Base-by-base conservation (phyloP, 2,113 vertebrate genomes). In the Gila orcuttii region DNA sequence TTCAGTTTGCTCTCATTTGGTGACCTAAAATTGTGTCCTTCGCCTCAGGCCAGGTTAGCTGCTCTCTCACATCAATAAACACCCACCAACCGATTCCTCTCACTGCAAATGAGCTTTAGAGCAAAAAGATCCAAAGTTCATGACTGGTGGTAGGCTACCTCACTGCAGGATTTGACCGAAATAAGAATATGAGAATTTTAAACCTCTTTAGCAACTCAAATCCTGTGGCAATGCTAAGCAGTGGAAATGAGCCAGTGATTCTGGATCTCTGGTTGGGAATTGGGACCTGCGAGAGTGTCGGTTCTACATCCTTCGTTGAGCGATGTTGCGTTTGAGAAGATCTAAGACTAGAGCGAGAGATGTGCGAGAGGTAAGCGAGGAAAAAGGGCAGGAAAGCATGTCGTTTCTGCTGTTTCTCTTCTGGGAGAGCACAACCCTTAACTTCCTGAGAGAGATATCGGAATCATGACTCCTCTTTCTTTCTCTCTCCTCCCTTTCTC, bases 121-220 rank as follows among this genome's bases (percentile, higher is more conserved):
- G 50, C 69, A 31, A 28, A 52, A 75, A 55, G 50, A 79, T 84
- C 78, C 85, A 86, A 45, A 79, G 74, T 66, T 42, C 80, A 28
- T 60, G 19, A 60, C 42, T 31, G 8, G 25, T 59, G 73, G 83
- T 59, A 25, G 13, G 76, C 36, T 39, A 33, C 39, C 60, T 69
- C 62, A 39, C 36, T 19, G 62, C 36, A 82, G 66, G 59, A 62
- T 84, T 80, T 74, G 50, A 50, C 28, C 12, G 31, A 59, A 47
- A 21, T 45, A 15, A 17, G 79, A 80, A 57, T 64, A 69, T 28
- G 74, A 57, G 60, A 52, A 33, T 79, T 55, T 66, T 85, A 82
- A 90, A 74, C 60, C 75, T 62, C 47, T 89, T 89, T 84, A 64
- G 84, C 19, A 82, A 17, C 66, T 81, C 62, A 69, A 85, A 88